Evolutionary conservation across 2,888 invertebrate genomes (phyloP), one percentile per base, ranked within the genome.

Genomic region (Pecten maximus): DNA sequence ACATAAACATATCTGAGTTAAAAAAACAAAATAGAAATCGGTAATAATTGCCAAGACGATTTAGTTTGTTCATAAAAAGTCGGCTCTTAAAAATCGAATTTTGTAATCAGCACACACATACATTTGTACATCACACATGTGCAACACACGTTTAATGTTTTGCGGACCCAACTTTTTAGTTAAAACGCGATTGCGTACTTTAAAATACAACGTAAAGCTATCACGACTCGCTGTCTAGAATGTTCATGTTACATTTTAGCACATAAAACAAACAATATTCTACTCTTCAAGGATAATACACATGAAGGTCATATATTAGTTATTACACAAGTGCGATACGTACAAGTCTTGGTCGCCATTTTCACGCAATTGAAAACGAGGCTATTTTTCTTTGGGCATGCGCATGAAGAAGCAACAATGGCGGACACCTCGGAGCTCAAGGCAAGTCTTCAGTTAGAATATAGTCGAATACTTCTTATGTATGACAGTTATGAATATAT

Each of bases 391-490:
- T 88, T 89, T 40, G 40, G 91, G 93, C 94, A 94, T 94, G 94
- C 92, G 92, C 89, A 89, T 50, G 16, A 90, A 88, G 74, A 87
- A 89, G 89, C 50, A 89, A 93, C 93, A 93, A 95, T 95, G 95
- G 95, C 95, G 95, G 95, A 95, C 93, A 93, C 94, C 90, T 94
- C 94, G 90, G 95, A 95, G 89, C 91, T 95, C 92, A 95, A 95
- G 95, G 95, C 95, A 93, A 88, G 92, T 92, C 54, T 48, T 35
- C 54, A 40, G 50, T 87, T 12, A 74, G 23, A 87, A 87, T 88
- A 74, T 74, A 15, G 23, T 40, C 40, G 87, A 44, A 12, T 48
- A 35, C 35, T 88, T 39, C 88, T 44, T 88, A 48, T 39, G 50
- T 48, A 39, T 48, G 39, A 15, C 39, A 48, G 19, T 48, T 15